phyloP scores from a whole-genome alignment of 2,888 invertebrate genomes.

The Eupithecia subumbrata region DNA sequence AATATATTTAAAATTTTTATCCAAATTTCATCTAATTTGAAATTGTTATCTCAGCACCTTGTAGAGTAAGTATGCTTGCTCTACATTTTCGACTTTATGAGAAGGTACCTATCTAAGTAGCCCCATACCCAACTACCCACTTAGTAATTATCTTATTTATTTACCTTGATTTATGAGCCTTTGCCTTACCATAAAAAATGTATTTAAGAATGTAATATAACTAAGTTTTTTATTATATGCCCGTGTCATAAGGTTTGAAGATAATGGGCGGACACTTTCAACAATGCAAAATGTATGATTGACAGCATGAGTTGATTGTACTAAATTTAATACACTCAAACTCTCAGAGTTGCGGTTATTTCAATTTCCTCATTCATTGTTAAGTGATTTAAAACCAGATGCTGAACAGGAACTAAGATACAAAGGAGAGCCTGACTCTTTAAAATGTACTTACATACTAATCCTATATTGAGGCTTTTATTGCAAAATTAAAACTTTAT shows the following conservation, averaged over 20 bases:
- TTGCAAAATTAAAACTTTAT: constrained; percentile 28
- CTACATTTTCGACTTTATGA: not conserved
- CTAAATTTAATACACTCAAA: constrained; percentile 54
- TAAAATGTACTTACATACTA: constrained; percentile 41
- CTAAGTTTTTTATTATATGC: not conserved
- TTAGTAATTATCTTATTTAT: not conserved
- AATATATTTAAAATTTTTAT: no score
- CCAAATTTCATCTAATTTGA: no score
- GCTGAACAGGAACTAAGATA: constrained; percentile 50
- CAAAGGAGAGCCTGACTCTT: constrained; percentile 54
- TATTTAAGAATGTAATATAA: not conserved
- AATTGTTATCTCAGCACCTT: no score
- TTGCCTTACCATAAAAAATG: not conserved
- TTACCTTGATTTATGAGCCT: not conserved
- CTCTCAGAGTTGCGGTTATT: constrained; percentile 49
- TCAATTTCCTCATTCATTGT: constrained; percentile 57
- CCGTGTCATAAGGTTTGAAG: constrained; percentile 42
- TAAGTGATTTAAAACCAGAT: constrained; percentile 61
- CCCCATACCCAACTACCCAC: not conserved
- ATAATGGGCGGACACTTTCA: constrained; percentile 69
- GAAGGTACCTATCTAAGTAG: not conserved
- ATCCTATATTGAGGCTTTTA: constrained; percentile 32
- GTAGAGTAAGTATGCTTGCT: not conserved
- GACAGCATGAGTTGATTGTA: constrained; percentile 58
- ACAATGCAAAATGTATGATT: constrained; percentile 68